Evolutionary conservation across 2,113 vertebrate genomes (phyloP).

Genomic region (Cheirogaleus medius): DNA sequence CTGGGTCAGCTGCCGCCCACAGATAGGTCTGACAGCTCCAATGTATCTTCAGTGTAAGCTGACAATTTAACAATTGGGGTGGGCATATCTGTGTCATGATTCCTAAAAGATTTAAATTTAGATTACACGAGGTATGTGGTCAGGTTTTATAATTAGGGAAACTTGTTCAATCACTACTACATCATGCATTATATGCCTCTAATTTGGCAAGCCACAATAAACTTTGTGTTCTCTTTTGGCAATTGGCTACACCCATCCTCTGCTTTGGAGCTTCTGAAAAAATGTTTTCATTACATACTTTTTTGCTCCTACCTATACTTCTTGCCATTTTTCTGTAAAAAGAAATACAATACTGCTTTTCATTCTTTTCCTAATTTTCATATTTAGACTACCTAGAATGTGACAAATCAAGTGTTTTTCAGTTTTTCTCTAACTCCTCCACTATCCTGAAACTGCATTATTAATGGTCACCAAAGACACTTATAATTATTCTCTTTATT

Average conservation of each 20-base stretch:
- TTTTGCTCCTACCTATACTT: background rate
- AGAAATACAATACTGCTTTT: background rate
- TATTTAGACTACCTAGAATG: background rate
- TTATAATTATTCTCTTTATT: background rate
- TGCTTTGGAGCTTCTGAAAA: background rate
- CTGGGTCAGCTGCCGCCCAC: background rate
- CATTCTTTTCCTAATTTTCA: background rate
- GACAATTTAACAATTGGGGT: background rate
- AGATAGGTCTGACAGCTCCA: background rate
- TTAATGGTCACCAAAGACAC: background rate
- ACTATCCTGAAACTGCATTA: background rate
- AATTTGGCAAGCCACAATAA: background rate
- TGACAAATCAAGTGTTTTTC: background rate
- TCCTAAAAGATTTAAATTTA: slow-evolving; percentile 32
- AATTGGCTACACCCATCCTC: background rate
- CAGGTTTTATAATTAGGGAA: background rate
- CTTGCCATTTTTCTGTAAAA: background rate
- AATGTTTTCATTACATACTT: background rate
- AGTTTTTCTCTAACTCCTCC: background rate
- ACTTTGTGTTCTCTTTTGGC: background rate
- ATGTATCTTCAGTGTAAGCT: background rate
- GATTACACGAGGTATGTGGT: background rate
- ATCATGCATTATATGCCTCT: background rate
- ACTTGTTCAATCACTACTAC: background rate
- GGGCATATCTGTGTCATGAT: background rate